phyloP scores from a whole-genome alignment of 2,797 vertebrate species.

The Poecilia velifera region DNA sequence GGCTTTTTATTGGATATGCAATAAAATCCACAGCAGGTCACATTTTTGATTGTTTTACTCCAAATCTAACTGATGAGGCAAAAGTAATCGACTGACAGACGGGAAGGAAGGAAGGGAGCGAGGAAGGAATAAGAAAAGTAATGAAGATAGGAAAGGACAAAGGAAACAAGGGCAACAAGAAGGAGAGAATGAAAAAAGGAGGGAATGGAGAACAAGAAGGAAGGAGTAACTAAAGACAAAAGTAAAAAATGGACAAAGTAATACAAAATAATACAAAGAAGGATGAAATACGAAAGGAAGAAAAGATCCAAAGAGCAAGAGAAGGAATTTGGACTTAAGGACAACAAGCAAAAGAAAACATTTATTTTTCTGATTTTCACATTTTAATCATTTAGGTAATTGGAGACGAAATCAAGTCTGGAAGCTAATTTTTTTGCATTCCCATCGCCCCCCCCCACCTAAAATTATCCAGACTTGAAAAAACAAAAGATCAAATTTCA shows the following conservation, averaged over 20 bases:
- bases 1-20: background rate
- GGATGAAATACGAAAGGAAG: background rate
- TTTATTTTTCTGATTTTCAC: background rate
- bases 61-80: background rate
- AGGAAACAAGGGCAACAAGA: background rate
- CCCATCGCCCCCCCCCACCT: background rate
- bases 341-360: background rate
- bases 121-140: background rate
- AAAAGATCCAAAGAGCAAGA: background rate
- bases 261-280: background rate
- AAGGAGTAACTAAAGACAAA: background rate
- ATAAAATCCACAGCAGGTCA: background rate
- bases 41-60: background rate
- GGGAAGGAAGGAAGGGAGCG: background rate
- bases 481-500: background rate
- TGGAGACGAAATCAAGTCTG: background rate
- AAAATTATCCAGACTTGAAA: background rate
- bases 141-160: no score
- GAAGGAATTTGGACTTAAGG: background rate
- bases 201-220: background rate
- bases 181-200: background rate
- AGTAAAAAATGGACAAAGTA: background rate
- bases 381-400: background rate
- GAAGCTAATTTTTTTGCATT: background rate
- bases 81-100: background rate